Base-by-base conservation (phyloP, 2,888 invertebrate genomes). In the Pteria penguin region DNA sequence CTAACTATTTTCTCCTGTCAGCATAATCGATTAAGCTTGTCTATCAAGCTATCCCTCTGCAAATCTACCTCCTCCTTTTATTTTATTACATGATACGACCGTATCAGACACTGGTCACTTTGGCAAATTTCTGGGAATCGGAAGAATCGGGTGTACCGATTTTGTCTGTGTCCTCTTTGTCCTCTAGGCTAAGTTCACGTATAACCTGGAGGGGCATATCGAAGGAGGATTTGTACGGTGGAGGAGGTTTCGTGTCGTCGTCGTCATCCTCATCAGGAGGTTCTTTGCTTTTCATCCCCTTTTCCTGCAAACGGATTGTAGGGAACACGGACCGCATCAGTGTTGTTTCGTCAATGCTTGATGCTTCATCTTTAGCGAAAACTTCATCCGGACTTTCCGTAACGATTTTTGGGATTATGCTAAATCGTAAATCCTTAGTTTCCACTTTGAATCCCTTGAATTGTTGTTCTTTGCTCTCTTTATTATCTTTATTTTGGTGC, bases 61-160 rank as follows among this genome's bases (percentile, higher is more conserved):
- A 14, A 45, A 45, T 45, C 45, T 45, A 45, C 45, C 45, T 45
- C 18, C 27, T 24, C 58, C n/a, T n/a, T 4, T 24, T 24, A 26
- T 5, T 4, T 3, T 18, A 11, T 58, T 58, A 11, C 32, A 32
- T 31, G 45, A 14, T 45, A 14, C 18, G 45, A 45, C 45, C 45
- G 18, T 45, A 78, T 85, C 81, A 85, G n/a, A 85, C 85, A 66
- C 85, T 85, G 0, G 85, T 85, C 24, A 84, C 83, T 70, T 84
- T 85, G 11, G 85, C 79, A 32, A 83, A 73, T 36, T 80, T 76
- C 32, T 82, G 73, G 11, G 84, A 84, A 62, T 84, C 84, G 3
- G 83, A 83, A 4, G 84, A 84, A 62, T 84, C 84, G 11, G 83
- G 76, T 0, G 84, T 82, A 65, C 81, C 80, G 11, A 80, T 73